Evolutionary conservation across 64 coral and sea anemone species (phyloP), one percentile per base, ranked within the genome.

Genomic region (Stichodactyla helianthus): DNA sequence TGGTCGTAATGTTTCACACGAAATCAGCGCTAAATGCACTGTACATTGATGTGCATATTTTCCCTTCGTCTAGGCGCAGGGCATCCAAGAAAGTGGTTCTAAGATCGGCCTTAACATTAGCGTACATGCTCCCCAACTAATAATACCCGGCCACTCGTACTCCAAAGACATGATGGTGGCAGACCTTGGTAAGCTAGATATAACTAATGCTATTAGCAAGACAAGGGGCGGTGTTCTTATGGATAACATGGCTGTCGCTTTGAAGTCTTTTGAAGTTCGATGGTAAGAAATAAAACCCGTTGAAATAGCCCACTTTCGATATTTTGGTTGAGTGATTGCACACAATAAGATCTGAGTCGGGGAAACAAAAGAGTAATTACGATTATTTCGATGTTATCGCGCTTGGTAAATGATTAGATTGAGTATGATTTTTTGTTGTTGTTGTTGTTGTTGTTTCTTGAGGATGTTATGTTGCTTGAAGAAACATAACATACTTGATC

Each of bases 51-150:
- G 20, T 20, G 60, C 64, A 6, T 71, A 25, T 26, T 71, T 71
- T 26, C 5, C 22, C 20, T 9, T 71, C 20, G 20, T 89, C 44
- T 82, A 99, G 97, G 97, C 91, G 59, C 88, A 93, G 65, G 71
- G 92, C 6, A 89, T 98, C 19, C 93, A 94, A 64, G 89, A 85
- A 54, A 89, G 86, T 61, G 93, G 87, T 51, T 86, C 91, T 9
- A 99, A 99, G 67, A 92, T 99, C 87, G 93, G 93, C 12, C 88
- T 99, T 7, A 95, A 93, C 31, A 83, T 99, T 67, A 92, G 81
- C 20, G 92, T 99, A 19, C 91, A 87, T 59, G 86, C 97, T 52
- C 97, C 97, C 0, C 80, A 87, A 8, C 85, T 99, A 16, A 44
- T 90, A n/a, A 82, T 99, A 16, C 97, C 97, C 1, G 88, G 93